Base-by-base conservation (phyloP, 2,797 vertebrate species). In the Lepus oiostolus region DNA sequence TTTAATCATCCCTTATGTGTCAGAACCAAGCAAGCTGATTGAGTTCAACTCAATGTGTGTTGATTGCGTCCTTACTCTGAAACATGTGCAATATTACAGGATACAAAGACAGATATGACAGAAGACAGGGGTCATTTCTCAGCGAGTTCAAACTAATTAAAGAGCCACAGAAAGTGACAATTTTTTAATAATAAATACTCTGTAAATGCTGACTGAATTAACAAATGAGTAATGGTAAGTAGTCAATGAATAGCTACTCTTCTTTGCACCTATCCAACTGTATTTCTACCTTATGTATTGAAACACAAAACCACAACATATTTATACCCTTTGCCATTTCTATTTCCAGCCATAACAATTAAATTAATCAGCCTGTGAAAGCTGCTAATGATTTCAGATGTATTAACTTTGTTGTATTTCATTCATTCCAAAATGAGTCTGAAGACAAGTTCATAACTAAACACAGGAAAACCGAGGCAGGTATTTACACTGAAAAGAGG, bases 381-480 rank as follows among this genome's bases (percentile, higher is more conserved):
- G 70, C 32, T 83, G 52, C 17, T 77, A 77, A 14, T 35, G 17
- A 79, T 28, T 88, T 62, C 12, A 88, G 54, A 83, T 60, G 19
- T 30, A 50, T 83, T 88, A 77, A 71, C 16, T 38, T 72, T 24
- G 22, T 38, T 68, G 28, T 60, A 60, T 80, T 79, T 76, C 68
- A 42, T 50, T 93, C 32, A 87, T 76, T 93, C 22, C 32, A 91
- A 91, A 95, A 81, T 52, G 24, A 82, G 32, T 76, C 5, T 80
- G 74, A 85, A 65, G 28, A 58, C 65, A 88, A 93, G 30, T 52
- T 87, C 26, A 71, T 75, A 85, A 75, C 26, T 52, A 84, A 28
- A 17, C 52, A 5, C 5, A 17, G 47, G 4, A 75, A 92, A 77
- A 54, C 11, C 28, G 89, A 85, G 50, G 17, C 50, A 84, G 63